Base-by-base conservation (phyloP, 2,888 invertebrate genomes). In the Hedychridium roseum region DNA sequence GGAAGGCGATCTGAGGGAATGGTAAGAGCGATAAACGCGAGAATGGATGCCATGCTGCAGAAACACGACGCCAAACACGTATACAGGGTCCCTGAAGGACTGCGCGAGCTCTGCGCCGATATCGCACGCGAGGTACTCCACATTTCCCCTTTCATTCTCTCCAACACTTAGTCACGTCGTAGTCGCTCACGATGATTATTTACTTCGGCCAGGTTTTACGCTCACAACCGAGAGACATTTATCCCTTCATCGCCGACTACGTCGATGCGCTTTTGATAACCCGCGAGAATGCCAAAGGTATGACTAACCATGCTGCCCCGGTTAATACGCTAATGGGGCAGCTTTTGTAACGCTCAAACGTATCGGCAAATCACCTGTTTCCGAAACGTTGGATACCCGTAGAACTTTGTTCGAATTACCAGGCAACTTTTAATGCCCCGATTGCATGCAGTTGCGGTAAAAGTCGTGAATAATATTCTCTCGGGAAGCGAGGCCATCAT, bases 101-200 rank as follows among this genome's bases (percentile, higher is more conserved):
- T 90, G 2, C 80, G 82, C 3, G 90, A 90, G 66, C 74, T 91
- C 32, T 86, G 90, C 80, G 81, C 83, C 34, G 90, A 91, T 72
- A 88, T 91, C 54, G 84, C 88, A 0, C 83, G 90, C 53, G 90
- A 90, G 80, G 87, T 86, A 74, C 60, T 41, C 37, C 23, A 17
- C 21, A 20, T 36, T 34, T 18, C 21, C 31, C 27, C 15, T 41
- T 44, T 23, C 34, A 14, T 35, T 42, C 34, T n/a, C n/a, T 32
- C 37, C 12, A 18, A 21, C 5, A 21, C 27, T 34, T 12, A 15
- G 16, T 36, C 38, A 21, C 7, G 9, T 2, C 12, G 32, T 41
- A 40, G 9, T 23, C 23, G 23, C 5, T 6, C 5, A 23, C 9
- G 9, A 23, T 23, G 23, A 23, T 23, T 9, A 23, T 23, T 23